Evolutionary conservation across 2,113 vertebrate species (phyloP), one percentile per base, ranked within the genome.

Genomic region (Triplophysa dalaica): DNA sequence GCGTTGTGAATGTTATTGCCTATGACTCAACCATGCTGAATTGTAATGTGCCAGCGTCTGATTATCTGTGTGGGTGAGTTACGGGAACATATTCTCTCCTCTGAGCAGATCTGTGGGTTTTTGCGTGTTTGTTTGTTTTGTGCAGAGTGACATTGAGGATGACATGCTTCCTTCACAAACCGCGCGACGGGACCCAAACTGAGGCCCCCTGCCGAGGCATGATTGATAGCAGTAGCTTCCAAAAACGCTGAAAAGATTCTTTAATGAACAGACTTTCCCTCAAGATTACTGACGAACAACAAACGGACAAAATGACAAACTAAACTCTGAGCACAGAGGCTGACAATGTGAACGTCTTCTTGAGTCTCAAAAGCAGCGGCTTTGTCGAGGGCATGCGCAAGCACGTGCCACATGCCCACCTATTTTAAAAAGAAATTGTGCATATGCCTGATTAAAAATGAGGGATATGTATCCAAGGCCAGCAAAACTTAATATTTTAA

Each of bases 81-180:
- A 75, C 56, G 17, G 48, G 17, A 70, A 77, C 24, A 10, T 19
- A 68, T 43, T 70, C 33, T 29, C 45, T 56, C 43, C 60, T 26
- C 56, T 61, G 38, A 61, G 69, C 26, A 52, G 26, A 63, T 75
- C 58, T 79, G 75, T 66, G 54, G 62, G 29, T 73, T 82, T 80
- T 58, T 56, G 38, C 29, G 48, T 38, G 78, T 62, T 33, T 60
- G 77, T 80, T 64, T 63, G 81, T 61, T 48, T 64, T 77, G 22
- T n/a, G 9, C 12, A 50, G 66, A 85, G 63, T 62, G 81, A 81
- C 77, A 77, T 43, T 69, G 60, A 77, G 54, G 54, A 82, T 80
- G 82, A 81, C 80, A 76, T 50, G 62, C 56, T 72, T 62, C 64
- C 76, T 77, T 83, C 72, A 54, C 73, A 82, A 76, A 84, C 26